phyloP scores from a whole-genome alignment of 2,888 invertebrate genomes.

The Strigamia transsilvanica region DNA sequence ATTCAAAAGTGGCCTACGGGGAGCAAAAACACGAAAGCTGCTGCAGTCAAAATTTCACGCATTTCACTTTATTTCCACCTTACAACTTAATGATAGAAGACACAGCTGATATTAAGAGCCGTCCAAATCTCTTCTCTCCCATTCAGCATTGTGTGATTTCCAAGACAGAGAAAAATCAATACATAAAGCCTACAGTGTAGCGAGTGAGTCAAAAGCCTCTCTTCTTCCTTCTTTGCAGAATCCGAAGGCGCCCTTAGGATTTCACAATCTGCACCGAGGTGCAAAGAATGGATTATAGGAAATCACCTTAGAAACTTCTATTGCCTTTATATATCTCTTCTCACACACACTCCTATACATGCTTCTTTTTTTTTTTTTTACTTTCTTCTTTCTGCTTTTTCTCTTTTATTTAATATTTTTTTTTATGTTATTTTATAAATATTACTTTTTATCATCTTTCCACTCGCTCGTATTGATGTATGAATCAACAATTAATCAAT shows the following conservation, averaged over 20 bases:
- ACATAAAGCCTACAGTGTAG: slow-evolving; percentile 47
- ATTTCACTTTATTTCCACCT: slow-evolving; percentile 36
- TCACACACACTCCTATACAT: slow-evolving; percentile 4
- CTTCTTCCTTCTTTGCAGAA: slow-evolving; percentile 45
- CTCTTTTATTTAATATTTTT: slow-evolving; percentile 1
- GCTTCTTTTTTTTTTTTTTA: background rate
- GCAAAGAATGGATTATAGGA: slow-evolving; percentile 48
- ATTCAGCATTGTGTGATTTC: slow-evolving; percentile 49
- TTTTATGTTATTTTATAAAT: background rate
- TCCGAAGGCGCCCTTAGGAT: slow-evolving; percentile 46
- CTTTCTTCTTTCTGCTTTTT: background rate
- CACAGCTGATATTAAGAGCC: slow-evolving; percentile 40
- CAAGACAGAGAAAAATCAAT: slow-evolving; percentile 46
- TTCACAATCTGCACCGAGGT: slow-evolving; percentile 41
- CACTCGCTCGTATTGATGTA: background rate
- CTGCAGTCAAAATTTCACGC: slow-evolving; percentile 39
- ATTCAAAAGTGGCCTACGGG: slow-evolving; percentile 36
- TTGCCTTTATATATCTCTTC: slow-evolving; percentile 28
- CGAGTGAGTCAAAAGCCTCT: slow-evolving; percentile 48
- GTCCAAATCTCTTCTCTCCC: slow-evolving; percentile 46
- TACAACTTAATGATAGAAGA: slow-evolving; percentile 49
- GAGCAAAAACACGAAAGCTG: slow-evolving; percentile 19
- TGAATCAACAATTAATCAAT: slow-evolving; percentile 14
- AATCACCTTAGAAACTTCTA: slow-evolving; percentile 47
- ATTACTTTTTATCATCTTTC: background rate